Evolutionary conservation across 2,113 vertebrate species (phyloP).

Genomic region (Anseranas semipalmata): DNA sequence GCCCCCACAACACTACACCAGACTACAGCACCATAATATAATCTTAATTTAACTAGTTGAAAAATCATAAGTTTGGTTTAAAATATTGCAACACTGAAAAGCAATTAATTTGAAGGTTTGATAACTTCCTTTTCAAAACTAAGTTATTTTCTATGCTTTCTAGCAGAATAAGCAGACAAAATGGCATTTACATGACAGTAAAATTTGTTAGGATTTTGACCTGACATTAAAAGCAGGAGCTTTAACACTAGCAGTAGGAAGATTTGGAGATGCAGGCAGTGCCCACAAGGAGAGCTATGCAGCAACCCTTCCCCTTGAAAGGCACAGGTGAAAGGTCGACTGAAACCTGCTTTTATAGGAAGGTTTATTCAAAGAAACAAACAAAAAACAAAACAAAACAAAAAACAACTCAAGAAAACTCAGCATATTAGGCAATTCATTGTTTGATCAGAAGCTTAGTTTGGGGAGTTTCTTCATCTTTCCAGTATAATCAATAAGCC

Average conservation of each 20-base stretch:
- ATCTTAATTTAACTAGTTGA: not conserved
- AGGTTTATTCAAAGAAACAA: not conserved
- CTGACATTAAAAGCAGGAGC: not conserved
- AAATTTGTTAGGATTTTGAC: not conserved
- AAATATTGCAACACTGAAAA: not conserved
- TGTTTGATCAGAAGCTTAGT: slow-evolving; percentile 12
- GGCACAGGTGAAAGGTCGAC: not conserved
- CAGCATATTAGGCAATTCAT: slow-evolving; percentile 1
- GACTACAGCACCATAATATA: not conserved
- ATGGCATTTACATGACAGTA: not conserved
- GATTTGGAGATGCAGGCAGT: not conserved
- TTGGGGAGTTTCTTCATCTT: slow-evolving; percentile 39
- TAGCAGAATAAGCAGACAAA: not conserved
- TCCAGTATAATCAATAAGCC: slow-evolving; percentile 27
- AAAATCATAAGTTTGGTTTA: not conserved
- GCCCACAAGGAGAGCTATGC: not conserved
- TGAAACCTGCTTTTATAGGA: not conserved
- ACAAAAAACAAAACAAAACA: not conserved
- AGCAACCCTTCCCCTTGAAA: not conserved
- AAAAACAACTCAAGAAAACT: too few relatives aligned
- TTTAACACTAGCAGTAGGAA: not conserved
- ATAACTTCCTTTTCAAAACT: not conserved
- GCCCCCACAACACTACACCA: not conserved
- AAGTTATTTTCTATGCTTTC: not conserved
- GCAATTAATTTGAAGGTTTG: not conserved